Evolutionary conservation across 2,797 vertebrate species (phyloP).

Genomic region (Thunnus albacares): DNA sequence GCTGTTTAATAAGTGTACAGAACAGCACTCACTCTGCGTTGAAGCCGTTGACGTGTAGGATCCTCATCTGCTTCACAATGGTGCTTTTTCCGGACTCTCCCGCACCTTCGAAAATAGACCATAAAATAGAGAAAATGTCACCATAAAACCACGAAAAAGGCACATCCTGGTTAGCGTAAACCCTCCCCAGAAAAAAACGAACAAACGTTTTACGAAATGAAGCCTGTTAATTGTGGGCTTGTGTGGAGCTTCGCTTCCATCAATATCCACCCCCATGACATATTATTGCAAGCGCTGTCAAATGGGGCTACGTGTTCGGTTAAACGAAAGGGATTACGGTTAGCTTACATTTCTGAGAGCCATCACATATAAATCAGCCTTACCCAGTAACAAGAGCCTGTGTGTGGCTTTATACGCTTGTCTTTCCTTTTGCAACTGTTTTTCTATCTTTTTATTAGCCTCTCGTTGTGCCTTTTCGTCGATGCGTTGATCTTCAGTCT

Average conservation of each 20-base stretch:
- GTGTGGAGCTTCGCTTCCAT: conserved; percentile 75
- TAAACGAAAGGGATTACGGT: conserved; percentile 74
- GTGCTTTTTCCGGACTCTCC: conserved; percentile 99
- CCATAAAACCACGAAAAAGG: conserved; percentile 17
- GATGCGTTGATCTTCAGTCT: conserved; percentile 97
- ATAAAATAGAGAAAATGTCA: conserved; percentile 38
- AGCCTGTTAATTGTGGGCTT: conserved; percentile 64
- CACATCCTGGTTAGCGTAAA: conserved; percentile 17
- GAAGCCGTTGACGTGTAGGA: conserved; percentile 99
- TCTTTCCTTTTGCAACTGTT: conserved; percentile 96
- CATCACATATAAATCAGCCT: conserved; percentile 75
- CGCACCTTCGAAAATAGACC: conserved; percentile 89
- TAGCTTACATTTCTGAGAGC: conserved; percentile 67
- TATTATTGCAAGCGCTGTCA: conserved; percentile 85
- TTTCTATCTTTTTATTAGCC: conserved; percentile 99
- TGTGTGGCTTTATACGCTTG: conserved; percentile 97
- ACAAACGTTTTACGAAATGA: conserved; percentile 51
- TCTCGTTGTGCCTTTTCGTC: conserved; percentile 98
- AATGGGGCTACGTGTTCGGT: conserved; percentile 81
- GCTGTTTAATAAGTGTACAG: conserved; percentile 34
- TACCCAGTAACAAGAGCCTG: conserved; percentile 96
- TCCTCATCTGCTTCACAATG: conserved; percentile 99
- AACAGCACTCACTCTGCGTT: conserved; percentile 95
- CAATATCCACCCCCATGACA: conserved; percentile 84
- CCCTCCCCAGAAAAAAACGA: background rate